These are phyloP conservation scores for Pangasius krempfi DNA, from an alignment of 2,797 vertebrate species.

Conservation along the genomic window DNA sequence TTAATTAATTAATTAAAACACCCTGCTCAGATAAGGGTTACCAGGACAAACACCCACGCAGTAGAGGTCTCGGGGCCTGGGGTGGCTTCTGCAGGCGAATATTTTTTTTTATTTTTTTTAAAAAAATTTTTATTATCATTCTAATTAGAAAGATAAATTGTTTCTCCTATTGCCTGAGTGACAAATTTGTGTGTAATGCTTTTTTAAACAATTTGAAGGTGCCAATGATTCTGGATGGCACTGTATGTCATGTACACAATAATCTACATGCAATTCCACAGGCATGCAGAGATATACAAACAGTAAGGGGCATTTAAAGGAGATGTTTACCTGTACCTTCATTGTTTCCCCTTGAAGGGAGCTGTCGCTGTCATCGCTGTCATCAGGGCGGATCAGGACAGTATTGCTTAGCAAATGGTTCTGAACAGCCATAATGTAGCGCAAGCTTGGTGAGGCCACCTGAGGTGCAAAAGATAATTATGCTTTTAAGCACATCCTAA, in stretches of 20 bases:
- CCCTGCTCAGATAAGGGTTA: too few species aligned
- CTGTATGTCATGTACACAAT: not conserved
- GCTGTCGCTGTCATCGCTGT: constrained; percentile 97
- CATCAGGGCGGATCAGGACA: constrained; percentile 94
- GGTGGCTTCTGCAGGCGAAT: too few species aligned
- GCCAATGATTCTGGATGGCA: not conserved
- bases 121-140: too few species aligned
- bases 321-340: constrained; percentile 99
- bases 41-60: too few species aligned
- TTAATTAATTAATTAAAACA: too few species aligned
- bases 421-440: constrained; percentile 99
- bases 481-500: not conserved
- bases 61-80: too few species aligned
- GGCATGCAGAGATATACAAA: constrained; percentile 24
- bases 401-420: constrained; percentile 99
- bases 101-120: too few species aligned
- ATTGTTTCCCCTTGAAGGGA: constrained; percentile 99
- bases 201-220: not conserved
- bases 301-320: constrained; percentile 86
- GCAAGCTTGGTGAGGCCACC: constrained; percentile 95
- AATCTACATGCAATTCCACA: not conserved
- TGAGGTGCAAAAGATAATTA: constrained; percentile 69
- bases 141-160: not conserved
- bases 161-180: not conserved
- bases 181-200: not conserved